phyloP scores from a whole-genome alignment of 2,888 invertebrate genomes.

The Zygaena filipendulae region DNA sequence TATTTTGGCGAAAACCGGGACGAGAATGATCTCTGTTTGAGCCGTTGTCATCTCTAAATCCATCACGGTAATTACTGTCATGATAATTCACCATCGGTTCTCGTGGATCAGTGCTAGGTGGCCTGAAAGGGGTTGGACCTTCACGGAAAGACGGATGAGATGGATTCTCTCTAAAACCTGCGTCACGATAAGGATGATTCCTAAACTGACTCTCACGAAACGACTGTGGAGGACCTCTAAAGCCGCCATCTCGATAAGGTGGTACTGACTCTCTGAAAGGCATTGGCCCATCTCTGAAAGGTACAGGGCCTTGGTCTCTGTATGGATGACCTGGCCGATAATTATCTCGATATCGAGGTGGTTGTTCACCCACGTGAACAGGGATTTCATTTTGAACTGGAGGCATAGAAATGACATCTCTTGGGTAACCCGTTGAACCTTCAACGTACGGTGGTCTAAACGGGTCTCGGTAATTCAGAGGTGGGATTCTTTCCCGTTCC shows the following conservation, averaged over 20 bases:
- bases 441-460: conserved; percentile 44
- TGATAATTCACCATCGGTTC: conserved; percentile 39
- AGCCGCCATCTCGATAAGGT: conserved; percentile 41
- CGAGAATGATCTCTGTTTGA: conserved; percentile 35
- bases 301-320: conserved; percentile 44
- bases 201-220: conserved; percentile 46
- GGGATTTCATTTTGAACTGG: conserved; percentile 43
- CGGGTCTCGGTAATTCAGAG: conserved; percentile 43
- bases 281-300: conserved; percentile 29
- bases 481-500: conserved; percentile 48
- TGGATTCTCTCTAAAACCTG: conserved; percentile 42
- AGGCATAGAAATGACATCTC: conserved; percentile 37
- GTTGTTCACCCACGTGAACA: conserved; percentile 46
- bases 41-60: conserved; percentile 42
- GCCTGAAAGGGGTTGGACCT: conserved; percentile 36
- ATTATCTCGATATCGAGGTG: conserved; percentile 45
- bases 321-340: conserved; percentile 38
- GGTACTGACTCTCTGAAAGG: conserved; percentile 36
- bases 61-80: conserved; percentile 49
- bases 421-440: conserved; percentile 29
- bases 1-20: conserved; percentile 34
- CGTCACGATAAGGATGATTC: conserved; percentile 44
- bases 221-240: conserved; percentile 37
- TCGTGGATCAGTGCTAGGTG: conserved; percentile 46
- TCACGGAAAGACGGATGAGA: conserved; percentile 47